phyloP scores from a whole-genome alignment of 1,140 invertebrate species.

The Periplaneta americana region DNA sequence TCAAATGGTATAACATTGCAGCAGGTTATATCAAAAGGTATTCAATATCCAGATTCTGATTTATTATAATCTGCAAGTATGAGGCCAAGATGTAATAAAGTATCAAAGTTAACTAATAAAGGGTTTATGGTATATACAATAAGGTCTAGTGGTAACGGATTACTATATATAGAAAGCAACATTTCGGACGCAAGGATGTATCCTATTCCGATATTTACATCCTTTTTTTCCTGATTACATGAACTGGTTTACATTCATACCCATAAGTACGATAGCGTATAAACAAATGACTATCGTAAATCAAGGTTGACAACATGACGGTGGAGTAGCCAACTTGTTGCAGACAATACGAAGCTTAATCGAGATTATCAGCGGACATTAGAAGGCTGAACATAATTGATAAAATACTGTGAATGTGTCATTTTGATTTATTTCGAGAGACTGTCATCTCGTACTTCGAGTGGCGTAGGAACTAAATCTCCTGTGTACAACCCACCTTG shows the following conservation, averaged over 20 bases:
- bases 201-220: too few relatives aligned
- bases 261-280: neutral
- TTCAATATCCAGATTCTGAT: too few relatives aligned
- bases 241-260: neutral
- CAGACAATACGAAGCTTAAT: neutral
- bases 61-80: too few relatives aligned
- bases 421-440: slow-evolving; percentile 1
- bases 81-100: neutral
- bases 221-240: neutral
- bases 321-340: neutral
- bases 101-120: neutral
- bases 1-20: too few relatives aligned
- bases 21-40: too few relatives aligned
- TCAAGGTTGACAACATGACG: neutral
- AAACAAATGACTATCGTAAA: neutral
- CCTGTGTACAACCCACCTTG: too few relatives aligned
- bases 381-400: neutral
- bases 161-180: neutral
- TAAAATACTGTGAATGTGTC: neutral
- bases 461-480: too few relatives aligned
- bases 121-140: neutral
- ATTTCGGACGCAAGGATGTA: neutral
- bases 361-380: neutral
- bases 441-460: too few relatives aligned
- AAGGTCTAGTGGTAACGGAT: neutral